Base-by-base conservation (phyloP, 2,797 vertebrate species). In the Eurystomus glaucurus region DNA sequence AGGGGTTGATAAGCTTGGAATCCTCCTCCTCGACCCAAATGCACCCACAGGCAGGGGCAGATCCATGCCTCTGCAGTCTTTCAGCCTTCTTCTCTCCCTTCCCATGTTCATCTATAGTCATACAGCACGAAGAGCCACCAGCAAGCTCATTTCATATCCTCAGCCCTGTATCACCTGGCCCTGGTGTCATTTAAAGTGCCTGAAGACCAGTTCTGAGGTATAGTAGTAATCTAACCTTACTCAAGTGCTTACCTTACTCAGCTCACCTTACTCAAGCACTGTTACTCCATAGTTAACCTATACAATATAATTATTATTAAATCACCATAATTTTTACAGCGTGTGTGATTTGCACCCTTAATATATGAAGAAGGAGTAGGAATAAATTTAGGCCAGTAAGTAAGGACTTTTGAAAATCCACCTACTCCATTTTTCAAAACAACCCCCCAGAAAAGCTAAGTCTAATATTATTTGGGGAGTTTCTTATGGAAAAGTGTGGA, bases 1-100 rank as follows among this genome's bases (percentile, higher is more conserved):
- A 0, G 0, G 35, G 37, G 41, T 89, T 94, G 92, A 96, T 97
- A 95, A 95, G 68, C 48, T 60, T 80, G 88, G 92, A 96, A 96
- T 97, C 80, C 75, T 95, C 65, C 76, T 94, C 64, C 68, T 19
- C 5, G 11, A 5, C 28, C n/a, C 76, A 64, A 81, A n/a, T 0
- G 0, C 2, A 2, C 48, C 33, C 17, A 1, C 39, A 75, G 61
- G 33, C 11, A 3, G 46, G 46, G 43, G 41, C 35, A 90, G 75
- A 82, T 28, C 35, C 2, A 0, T 4, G 0, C 26, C 31, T 28
- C 69, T 80, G 46, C 51, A 72, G 18, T 37, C 31, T 35, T 84
- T 68, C 70, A 82, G 39, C 26, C 29, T 74, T 69, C n/a, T 77
- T 72, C 91, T 33, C 15, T 62, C 39, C 39, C 5, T 74, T 15